phyloP scores from a whole-genome alignment of 2,888 invertebrate species.

The Drosophila mettleri region DNA sequence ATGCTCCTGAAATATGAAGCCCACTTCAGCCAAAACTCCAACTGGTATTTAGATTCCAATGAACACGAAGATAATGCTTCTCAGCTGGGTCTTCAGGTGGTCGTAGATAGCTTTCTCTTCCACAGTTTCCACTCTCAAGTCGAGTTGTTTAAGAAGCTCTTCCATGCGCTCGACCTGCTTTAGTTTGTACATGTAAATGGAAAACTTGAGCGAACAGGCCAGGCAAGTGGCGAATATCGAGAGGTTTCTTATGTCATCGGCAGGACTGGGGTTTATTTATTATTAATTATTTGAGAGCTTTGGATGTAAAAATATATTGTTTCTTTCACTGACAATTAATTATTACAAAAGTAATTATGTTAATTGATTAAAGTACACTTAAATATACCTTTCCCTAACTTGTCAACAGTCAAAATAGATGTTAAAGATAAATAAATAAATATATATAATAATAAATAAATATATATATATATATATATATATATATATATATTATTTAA shows the following conservation, averaged over 20 bases:
- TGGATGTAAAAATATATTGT: too few relatives aligned
- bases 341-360: too few relatives aligned
- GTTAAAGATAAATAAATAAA: too few relatives aligned
- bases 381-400: too few relatives aligned
- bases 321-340: too few relatives aligned
- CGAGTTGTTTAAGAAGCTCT: conserved; percentile 54
- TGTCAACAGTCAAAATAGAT: too few relatives aligned
- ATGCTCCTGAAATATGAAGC: conserved; percentile 54
- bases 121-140: conserved; percentile 45
- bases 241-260: conserved; percentile 70
- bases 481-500: too few relatives aligned
- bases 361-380: too few relatives aligned
- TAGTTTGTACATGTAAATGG: conserved; percentile 58
- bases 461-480: too few relatives aligned
- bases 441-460: too few relatives aligned
- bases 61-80: conserved; percentile 47
- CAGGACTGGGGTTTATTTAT: too few relatives aligned
- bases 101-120: conserved; percentile 51
- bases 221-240: conserved; percentile 52
- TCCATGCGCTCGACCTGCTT: conserved; percentile 55
- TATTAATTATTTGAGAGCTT: too few relatives aligned
- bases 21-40: conserved; percentile 58
- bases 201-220: conserved; percentile 59
- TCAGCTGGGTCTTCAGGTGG: conserved; percentile 40
- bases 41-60: conserved; percentile 53